Evolutionary conservation across 2,797 vertebrate species (phyloP).

Genomic region (Vireo griseus): DNA sequence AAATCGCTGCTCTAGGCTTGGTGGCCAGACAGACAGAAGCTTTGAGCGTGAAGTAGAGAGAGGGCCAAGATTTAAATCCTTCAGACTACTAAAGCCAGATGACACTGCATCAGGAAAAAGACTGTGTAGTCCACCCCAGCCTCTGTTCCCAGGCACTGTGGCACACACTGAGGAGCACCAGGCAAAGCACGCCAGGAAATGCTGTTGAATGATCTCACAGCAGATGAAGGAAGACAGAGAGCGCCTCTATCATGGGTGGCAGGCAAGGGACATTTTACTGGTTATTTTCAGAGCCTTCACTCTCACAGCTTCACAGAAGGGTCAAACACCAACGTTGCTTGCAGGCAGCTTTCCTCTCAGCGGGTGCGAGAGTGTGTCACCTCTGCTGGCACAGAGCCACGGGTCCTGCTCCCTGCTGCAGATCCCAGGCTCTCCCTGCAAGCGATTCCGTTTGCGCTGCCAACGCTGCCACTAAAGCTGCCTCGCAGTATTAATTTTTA

Average conservation of each 20-base stretch:
- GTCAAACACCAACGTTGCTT: neutral
- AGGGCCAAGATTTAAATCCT: neutral
- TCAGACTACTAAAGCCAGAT: neutral
- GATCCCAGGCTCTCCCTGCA: neutral
- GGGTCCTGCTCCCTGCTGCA: neutral
- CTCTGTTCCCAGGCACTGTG: neutral
- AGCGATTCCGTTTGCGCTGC: neutral
- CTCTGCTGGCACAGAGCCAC: slow-evolving; percentile 31
- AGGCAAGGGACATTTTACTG: neutral
- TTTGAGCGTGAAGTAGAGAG: neutral
- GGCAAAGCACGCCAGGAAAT: neutral
- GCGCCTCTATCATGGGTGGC: neutral
- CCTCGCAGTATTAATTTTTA: slow-evolving; percentile 59
- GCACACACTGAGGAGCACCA: neutral
- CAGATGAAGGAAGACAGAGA: neutral
- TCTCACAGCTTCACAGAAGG: slow-evolving; percentile 51
- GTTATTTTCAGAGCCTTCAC: slow-evolving; percentile 42
- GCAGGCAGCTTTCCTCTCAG: slow-evolving; percentile 38
- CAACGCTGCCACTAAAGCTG: slow-evolving; percentile 39
- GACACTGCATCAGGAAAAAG: neutral
- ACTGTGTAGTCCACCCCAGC: neutral
- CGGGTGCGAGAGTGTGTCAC: slow-evolving; percentile 11
- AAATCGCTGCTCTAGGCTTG: neutral
- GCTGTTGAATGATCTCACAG: neutral
- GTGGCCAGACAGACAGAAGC: neutral